Conservation (phyloP, 2,888 invertebrate species). For the Entomobrya proxima region DNA sequence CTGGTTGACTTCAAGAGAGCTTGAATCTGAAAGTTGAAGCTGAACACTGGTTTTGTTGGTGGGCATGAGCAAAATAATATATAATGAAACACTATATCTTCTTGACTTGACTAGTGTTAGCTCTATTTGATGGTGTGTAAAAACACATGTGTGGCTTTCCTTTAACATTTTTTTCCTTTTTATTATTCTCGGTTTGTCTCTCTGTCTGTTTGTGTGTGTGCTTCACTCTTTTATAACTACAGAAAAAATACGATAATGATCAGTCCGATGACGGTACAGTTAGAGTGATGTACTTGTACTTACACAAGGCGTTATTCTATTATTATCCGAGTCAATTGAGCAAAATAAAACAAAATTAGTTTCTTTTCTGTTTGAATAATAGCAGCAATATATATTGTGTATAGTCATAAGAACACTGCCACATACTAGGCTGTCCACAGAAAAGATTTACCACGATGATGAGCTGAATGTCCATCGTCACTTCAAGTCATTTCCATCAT, state of each 20-base stretch:
- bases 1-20: no score
- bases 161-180: not conserved
- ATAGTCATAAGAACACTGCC: slow-evolving; percentile 14
- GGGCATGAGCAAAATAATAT: no score
- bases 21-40: no score
- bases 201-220: not conserved
- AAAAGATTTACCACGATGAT: not conserved
- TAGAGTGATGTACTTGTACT: not conserved
- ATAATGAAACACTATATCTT: no score
- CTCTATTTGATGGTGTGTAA: not conserved
- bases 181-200: not conserved
- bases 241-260: not conserved
- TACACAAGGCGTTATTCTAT: not conserved
- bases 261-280: not conserved
- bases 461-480: slow-evolving; percentile 33
- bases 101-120: no score
- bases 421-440: no score
- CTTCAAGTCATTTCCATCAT: not conserved
- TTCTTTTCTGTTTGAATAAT: not conserved
- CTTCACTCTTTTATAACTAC: not conserved
- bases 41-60: not conserved
- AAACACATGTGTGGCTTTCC: slow-evolving; percentile 34
- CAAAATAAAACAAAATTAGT: slow-evolving; percentile 15
- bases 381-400: not conserved
- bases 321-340: slow-evolving; percentile 20